phyloP scores from a whole-genome alignment of 2,888 invertebrate species.

The Chymomyza amoena region DNA sequence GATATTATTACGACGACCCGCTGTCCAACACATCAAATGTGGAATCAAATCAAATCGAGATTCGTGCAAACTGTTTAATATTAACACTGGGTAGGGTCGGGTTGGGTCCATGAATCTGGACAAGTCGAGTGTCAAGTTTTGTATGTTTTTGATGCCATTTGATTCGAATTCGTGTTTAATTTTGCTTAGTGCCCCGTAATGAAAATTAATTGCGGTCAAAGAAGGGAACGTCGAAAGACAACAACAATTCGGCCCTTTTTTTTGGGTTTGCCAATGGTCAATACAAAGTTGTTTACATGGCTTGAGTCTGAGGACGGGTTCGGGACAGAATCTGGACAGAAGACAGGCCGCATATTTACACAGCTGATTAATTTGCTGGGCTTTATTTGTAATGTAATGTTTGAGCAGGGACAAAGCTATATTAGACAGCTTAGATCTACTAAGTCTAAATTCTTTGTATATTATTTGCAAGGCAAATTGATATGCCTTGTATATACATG shows the following conservation, averaged over 20 bases:
- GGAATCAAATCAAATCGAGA: constrained; percentile 30
- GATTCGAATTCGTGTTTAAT: constrained; percentile 68
- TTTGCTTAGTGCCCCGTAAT: constrained; percentile 66
- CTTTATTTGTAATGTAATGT: not conserved
- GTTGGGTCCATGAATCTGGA: constrained; percentile 7
- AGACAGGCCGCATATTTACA: constrained; percentile 53
- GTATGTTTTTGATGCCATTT: constrained; percentile 29
- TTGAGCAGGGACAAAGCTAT: not conserved
- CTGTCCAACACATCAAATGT: not conserved
- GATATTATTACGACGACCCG: not conserved
- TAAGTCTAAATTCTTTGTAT: not conserved
- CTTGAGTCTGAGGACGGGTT: not conserved
- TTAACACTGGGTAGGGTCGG: constrained; percentile 38
- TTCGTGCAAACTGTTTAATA: constrained; percentile 50
- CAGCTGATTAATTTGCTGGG: constrained; percentile 53
- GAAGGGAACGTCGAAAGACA: constrained; percentile 18
- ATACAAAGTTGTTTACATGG: constrained; percentile 45
- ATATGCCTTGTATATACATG: not conserved
- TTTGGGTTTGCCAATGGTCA: constrained; percentile 19
- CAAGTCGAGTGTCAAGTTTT: not conserved
- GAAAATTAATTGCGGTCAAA: constrained; percentile 65
- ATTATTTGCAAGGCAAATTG: not conserved
- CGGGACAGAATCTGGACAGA: constrained; percentile 13
- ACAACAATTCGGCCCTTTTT: not conserved
- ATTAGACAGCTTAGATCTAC: not conserved